These are phyloP conservation scores for Mesitornis unicolor DNA, from an alignment of 2,113 vertebrate genomes.

Conservation along the genomic window DNA sequence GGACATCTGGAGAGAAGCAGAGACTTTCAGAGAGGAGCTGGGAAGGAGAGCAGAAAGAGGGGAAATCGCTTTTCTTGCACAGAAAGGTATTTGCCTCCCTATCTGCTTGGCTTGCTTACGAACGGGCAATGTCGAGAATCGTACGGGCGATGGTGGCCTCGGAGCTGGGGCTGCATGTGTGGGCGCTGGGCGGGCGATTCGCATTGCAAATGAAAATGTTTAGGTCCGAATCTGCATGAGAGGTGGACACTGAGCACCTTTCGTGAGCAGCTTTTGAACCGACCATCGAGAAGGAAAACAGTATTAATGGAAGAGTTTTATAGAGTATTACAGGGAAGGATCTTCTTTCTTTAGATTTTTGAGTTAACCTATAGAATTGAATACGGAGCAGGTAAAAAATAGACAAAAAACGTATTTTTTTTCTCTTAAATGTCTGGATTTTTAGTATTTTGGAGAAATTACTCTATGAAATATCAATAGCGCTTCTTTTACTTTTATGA, in stretches of 20 bases:
- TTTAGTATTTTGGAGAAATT: background rate
- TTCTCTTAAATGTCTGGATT: background rate
- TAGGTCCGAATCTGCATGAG: background rate
- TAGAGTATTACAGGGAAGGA: background rate
- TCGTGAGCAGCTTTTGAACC: background rate
- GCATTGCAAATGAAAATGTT: background rate
- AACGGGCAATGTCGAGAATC: background rate
- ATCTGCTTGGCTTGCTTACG: constrained; percentile 7
- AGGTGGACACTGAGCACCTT: background rate
- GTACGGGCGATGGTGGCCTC: background rate
- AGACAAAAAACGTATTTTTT: background rate
- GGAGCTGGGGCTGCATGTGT: background rate
- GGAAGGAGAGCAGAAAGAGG: constrained; percentile 1
- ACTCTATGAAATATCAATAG: background rate
- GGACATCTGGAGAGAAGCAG: background rate
- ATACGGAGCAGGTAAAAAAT: background rate
- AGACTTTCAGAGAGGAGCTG: background rate
- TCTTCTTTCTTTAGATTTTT: background rate
- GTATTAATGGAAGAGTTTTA: background rate
- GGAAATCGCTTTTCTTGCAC: constrained; percentile 9
- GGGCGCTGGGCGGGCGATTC: background rate
- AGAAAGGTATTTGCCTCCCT: constrained; percentile 46
- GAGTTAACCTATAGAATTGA: background rate
- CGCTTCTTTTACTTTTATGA: background rate
- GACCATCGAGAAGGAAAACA: background rate